A percentile compares a stretch with the other conserved stretches of the same genome.
Conservation (phyloP, 2,797 vertebrate genomes). For the Poecilia picta region DNA sequence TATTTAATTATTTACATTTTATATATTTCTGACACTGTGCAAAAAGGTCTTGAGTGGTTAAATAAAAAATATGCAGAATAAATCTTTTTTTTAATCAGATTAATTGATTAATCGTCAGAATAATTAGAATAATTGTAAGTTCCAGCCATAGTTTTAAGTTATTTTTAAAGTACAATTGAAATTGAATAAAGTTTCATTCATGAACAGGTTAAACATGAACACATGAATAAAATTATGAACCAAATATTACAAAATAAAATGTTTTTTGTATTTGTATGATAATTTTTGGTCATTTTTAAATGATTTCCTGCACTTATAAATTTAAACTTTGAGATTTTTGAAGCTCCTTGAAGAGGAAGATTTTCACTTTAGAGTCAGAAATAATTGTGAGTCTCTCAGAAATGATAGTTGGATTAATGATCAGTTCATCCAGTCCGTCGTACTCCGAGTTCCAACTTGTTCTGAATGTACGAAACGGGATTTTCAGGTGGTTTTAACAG, state of each 20-base stretch:
- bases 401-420: not conserved
- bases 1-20: too few species aligned
- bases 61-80: too few species aligned
- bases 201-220: not conserved
- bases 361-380: not conserved
- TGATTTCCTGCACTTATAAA: not conserved
- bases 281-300: not conserved
- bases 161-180: not conserved
- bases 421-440: not conserved
- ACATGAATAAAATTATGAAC: not conserved
- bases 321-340: not conserved
- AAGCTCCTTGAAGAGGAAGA: not conserved
- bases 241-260: not conserved
- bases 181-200: not conserved
- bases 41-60: too few species aligned
- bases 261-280: not conserved
- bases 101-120: too few species aligned
- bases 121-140: too few species aligned
- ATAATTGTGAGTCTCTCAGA: not conserved
- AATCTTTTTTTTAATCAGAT: too few species aligned
- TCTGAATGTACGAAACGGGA: not conserved
- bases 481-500: not conserved
- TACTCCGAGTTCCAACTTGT: not conserved
- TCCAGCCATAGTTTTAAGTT: not conserved
- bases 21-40: too few species aligned